Conservation (phyloP, 2,113 vertebrate genomes). For the Echinops telfairi region DNA sequence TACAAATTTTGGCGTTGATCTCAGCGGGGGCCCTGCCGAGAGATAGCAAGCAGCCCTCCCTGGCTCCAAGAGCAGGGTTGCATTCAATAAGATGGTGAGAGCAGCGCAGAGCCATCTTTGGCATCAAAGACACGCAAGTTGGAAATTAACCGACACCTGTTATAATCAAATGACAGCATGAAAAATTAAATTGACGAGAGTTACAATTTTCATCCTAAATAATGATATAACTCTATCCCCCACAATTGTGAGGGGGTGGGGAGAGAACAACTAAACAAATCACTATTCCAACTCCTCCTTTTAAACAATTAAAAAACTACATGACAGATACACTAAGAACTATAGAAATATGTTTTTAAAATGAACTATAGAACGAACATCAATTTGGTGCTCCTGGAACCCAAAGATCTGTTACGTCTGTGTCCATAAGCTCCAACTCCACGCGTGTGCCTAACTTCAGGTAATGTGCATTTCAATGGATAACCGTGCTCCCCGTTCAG, state of each 20-base stretch:
- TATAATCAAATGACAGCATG: conserved; percentile 57
- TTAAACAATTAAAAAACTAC: conserved; percentile 64
- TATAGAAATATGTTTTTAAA: too few relatives aligned
- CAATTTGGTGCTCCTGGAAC: conserved; percentile 23
- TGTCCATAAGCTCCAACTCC: conserved; percentile 40
- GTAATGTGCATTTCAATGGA: conserved; percentile 71
- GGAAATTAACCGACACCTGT: not conserved
- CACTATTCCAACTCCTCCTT: not conserved
- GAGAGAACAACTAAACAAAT: not conserved
- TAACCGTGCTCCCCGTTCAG: conserved; percentile 70
- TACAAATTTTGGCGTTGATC: not conserved
- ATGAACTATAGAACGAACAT: not conserved
- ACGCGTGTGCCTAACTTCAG: conserved; percentile 69
- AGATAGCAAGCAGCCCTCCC: not conserved
- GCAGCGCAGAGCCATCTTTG: not conserved
- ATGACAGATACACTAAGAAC: conserved; percentile 16
- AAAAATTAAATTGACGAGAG: conserved; percentile 8
- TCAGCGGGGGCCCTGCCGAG: not conserved
- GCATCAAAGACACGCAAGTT: not conserved
- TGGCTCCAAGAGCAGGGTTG: fast-evolving
- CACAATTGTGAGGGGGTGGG: too few relatives aligned
- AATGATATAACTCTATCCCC: conserved; percentile 10
- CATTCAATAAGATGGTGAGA: not conserved
- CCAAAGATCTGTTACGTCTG: conserved; percentile 38
- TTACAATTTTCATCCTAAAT: not conserved